Conservation (phyloP, 2,888 invertebrate species). For the Hirtodrosophila duncani region DNA sequence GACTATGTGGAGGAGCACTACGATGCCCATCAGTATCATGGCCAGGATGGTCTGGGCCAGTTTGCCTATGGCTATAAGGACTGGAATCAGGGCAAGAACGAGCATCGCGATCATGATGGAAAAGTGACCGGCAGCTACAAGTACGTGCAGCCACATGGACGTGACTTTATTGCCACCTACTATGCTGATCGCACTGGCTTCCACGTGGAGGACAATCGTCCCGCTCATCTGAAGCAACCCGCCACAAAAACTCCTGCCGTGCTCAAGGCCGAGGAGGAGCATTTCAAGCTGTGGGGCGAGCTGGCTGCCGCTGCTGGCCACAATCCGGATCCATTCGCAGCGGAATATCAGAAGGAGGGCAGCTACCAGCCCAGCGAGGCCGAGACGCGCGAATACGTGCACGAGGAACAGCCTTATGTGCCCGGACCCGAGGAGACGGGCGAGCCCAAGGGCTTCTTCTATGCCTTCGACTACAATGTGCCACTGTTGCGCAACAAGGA, state of each 20-base stretch:
- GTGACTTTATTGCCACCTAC: slow-evolving; percentile 80
- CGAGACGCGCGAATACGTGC: slow-evolving; percentile 73
- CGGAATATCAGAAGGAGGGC: slow-evolving; percentile 73
- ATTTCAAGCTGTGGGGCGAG: slow-evolving; percentile 84
- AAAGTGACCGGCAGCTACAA: slow-evolving; percentile 86
- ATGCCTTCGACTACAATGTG: slow-evolving; percentile 85
- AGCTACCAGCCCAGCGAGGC: slow-evolving; percentile 66
- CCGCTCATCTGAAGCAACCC: slow-evolving; percentile 82
- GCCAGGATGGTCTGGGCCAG: slow-evolving; percentile 85
- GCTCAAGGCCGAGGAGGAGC: slow-evolving; percentile 83
- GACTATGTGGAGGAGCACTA: slow-evolving; percentile 86
- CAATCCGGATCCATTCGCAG: slow-evolving; percentile 78
- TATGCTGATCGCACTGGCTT: slow-evolving; percentile 88
- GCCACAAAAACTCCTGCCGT: slow-evolving; percentile 86
- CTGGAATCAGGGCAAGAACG: slow-evolving; percentile 86
- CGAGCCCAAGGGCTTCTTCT: slow-evolving; percentile 86
- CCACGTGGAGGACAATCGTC: slow-evolving; percentile 87
- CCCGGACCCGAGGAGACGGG: slow-evolving; percentile 79
- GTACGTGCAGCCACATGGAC: slow-evolving; percentile 81
- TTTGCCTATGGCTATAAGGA: slow-evolving; percentile 86
- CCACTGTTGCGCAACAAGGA: slow-evolving; percentile 77
- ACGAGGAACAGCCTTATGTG: slow-evolving; percentile 75
- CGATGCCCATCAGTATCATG: slow-evolving; percentile 85
- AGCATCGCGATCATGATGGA: slow-evolving; percentile 84
- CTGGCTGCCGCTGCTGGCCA: slow-evolving; percentile 81